A percentile compares a stretch with the other conserved stretches of the same genome.
phyloP scores from a whole-genome alignment of 2,797 vertebrate genomes.

The Gadopsis bispinosus region DNA sequence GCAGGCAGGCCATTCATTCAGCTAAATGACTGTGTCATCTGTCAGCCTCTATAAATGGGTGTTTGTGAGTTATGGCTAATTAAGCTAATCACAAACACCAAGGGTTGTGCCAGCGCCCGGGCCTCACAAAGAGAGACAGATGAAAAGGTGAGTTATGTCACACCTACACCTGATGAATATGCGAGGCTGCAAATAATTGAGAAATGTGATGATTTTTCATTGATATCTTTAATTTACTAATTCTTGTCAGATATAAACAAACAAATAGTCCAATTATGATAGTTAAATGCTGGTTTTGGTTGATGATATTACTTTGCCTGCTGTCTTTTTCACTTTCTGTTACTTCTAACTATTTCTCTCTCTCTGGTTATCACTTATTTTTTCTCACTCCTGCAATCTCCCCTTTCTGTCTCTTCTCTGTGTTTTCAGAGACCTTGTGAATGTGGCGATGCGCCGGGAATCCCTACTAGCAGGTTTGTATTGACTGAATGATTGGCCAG shows the following conservation, averaged over 20 bases:
- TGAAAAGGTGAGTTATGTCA: slow-evolving; percentile 31
- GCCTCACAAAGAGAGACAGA: slow-evolving; percentile 62
- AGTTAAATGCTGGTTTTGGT: neutral
- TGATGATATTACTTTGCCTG: neutral
- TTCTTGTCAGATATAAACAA: slow-evolving; percentile 1
- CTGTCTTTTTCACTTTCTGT: slow-evolving; percentile 6
- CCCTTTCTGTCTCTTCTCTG: slow-evolving; percentile 24
- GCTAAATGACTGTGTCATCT: slow-evolving; percentile 78
- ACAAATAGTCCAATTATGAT: neutral
- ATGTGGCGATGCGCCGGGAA: slow-evolving; percentile 49
- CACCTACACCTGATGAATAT: slow-evolving; percentile 27
- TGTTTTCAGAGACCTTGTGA: slow-evolving; percentile 43
- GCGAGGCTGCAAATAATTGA: neutral
- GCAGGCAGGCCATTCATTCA: slow-evolving; percentile 67
- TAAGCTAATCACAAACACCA: slow-evolving; percentile 78
- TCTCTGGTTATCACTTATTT: slow-evolving; percentile 20
- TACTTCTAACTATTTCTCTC: neutral
- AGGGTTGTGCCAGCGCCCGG: slow-evolving; percentile 61
- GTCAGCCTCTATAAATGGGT: slow-evolving; percentile 73
- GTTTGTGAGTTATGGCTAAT: slow-evolving; percentile 80
- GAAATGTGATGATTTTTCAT: neutral
- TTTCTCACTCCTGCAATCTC: slow-evolving; percentile 7
- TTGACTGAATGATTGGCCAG: slow-evolving; percentile 59
- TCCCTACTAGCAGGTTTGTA: slow-evolving; percentile 47
- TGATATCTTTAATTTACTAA: neutral